These are phyloP conservation scores for Pecten maximus DNA, from an alignment of 2,888 invertebrate genomes.

Conservation along the genomic window DNA sequence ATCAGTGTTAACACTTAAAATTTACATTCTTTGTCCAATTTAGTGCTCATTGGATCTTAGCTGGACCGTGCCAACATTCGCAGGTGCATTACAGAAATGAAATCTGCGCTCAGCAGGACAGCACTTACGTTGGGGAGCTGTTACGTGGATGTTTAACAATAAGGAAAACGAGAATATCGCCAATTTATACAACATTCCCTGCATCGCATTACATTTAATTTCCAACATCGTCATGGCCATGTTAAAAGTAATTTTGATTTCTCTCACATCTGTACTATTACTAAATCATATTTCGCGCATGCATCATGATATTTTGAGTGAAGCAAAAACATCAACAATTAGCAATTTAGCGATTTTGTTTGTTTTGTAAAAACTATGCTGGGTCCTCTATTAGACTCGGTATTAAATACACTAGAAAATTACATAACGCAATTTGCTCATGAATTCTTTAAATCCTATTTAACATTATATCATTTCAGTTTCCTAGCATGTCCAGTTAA, in stretches of 20 bases:
- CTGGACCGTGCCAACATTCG: conserved; percentile 1
- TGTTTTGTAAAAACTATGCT: background rate
- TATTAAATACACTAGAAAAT: background rate
- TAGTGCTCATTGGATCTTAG: conserved; percentile 20
- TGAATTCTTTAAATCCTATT: too few species aligned
- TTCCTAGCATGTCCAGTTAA: too few species aligned
- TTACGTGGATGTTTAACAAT: background rate
- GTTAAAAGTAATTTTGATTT: background rate
- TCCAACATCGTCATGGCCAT: background rate
- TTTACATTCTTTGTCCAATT: conserved; percentile 30
- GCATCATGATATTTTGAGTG: background rate
- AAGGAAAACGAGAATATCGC: background rate
- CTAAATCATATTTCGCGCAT: background rate
- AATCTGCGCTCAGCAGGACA: background rate
- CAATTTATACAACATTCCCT: background rate
- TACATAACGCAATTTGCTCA: too few species aligned
- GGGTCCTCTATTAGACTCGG: background rate
- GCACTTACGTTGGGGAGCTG: background rate
- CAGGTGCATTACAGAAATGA: conserved; percentile 10
- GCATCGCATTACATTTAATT: conserved; percentile 29
- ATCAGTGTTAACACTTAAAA: conserved; percentile 32
- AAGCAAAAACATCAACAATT: background rate
- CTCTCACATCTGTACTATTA: background rate
- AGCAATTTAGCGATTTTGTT: background rate
- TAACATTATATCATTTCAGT: too few species aligned